Evolutionary conservation across 2,888 invertebrate genomes (phyloP).

Genomic region (Heteromurus nitidus): DNA sequence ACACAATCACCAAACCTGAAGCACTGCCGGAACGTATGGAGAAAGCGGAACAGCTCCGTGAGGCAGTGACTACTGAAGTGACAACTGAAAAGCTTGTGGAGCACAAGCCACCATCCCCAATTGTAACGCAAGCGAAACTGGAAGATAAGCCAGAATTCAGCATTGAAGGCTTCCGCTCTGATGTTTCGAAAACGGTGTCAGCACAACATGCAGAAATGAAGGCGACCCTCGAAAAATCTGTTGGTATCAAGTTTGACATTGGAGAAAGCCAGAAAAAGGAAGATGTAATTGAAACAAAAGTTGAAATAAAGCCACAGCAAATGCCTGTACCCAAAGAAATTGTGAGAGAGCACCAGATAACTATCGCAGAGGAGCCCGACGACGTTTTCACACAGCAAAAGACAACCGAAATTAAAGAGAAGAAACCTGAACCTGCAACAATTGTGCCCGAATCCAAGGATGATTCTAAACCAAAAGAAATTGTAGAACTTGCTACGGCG

Average conservation of each 20-base stretch:
- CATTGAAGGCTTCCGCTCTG: conserved; percentile 46
- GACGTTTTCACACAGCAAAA: neutral
- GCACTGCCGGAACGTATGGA: neutral
- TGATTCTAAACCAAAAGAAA: neutral
- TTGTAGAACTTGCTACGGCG: neutral
- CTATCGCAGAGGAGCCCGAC: too few species aligned
- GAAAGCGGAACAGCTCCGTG: neutral
- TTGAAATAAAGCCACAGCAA: neutral
- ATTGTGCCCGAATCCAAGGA: neutral
- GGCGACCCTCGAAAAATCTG: conserved; percentile 31
- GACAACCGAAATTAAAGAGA: neutral
- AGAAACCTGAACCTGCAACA: neutral
- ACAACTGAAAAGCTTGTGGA: neutral
- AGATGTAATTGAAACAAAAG: neutral
- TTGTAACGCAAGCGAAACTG: neutral
- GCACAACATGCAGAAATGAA: conserved; percentile 46
- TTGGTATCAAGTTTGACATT: conserved; percentile 33
- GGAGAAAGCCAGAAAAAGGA: too few species aligned
- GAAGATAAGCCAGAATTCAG: conserved; percentile 37
- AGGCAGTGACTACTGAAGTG: neutral
- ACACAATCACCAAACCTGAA: too few species aligned
- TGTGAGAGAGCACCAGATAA: neutral
- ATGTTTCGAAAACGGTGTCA: conserved; percentile 33
- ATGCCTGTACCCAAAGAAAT: neutral
- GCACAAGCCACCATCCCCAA: neutral